Evolutionary conservation across 2,888 invertebrate species (phyloP).

Genomic region (Drosophila histrio): DNA sequence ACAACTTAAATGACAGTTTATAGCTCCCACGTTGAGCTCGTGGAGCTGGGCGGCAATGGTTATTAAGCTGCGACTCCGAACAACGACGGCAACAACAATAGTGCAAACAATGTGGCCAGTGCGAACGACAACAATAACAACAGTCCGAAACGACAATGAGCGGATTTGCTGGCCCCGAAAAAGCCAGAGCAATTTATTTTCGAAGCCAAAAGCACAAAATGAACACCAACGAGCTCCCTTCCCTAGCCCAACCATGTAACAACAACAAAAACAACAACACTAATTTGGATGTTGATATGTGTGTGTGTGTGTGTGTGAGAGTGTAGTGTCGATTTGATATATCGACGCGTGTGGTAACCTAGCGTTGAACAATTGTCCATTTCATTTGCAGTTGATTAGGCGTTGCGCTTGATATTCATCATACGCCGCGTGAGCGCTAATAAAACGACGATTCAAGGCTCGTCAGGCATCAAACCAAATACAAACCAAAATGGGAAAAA

Average conservation of each 20-base stretch:
- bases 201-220: slow-evolving; percentile 62
- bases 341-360: slow-evolving; percentile 73
- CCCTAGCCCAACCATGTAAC: slow-evolving; percentile 28
- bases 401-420: slow-evolving; percentile 69
- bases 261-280: slow-evolving; percentile 6
- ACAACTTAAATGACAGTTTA: slow-evolving; percentile 78
- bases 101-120: slow-evolving; percentile 47
- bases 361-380: slow-evolving; percentile 70
- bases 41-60: slow-evolving; percentile 66
- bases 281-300: not conserved
- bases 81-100: slow-evolving; percentile 36
- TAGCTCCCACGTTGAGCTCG: slow-evolving; percentile 75
- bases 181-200: slow-evolving; percentile 71
- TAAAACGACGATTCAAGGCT: slow-evolving; percentile 23
- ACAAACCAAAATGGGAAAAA: not conserved
- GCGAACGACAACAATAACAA: slow-evolving; percentile 23
- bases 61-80: slow-evolving; percentile 62
- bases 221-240: slow-evolving; percentile 59
- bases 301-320: slow-evolving; percentile 14
- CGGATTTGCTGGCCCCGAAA: slow-evolving; percentile 72
- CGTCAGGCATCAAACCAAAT: slow-evolving; percentile 4
- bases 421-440: slow-evolving; percentile 57
- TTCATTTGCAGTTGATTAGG: slow-evolving; percentile 79
- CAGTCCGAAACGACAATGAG: slow-evolving; percentile 68
- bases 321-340: slow-evolving; percentile 71